Evolutionary conservation across 1,140 invertebrate genomes (phyloP), one percentile per base, ranked within the genome.

Genomic region (Holcopasites calliopsidis): DNA sequence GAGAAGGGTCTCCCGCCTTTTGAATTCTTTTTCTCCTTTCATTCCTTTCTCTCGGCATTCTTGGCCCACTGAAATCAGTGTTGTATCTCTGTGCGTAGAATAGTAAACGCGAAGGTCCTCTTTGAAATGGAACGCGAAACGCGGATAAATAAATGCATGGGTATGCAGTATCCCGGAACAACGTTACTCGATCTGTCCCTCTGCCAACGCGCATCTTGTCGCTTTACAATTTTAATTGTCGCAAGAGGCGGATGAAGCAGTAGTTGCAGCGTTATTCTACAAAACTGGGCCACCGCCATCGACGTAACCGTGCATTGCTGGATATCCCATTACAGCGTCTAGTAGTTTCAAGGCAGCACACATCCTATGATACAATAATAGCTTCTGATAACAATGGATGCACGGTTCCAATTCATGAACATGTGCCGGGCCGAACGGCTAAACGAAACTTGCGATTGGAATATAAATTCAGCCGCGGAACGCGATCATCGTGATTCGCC

Each of bases 211-310:
- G 3, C 60, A 38, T 47, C 26, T 8, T 35, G 35, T 33, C 28
- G 52, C 38, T n/a, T 35, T 44, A 44, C 49, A 47, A 55, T 57
- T 55, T 35, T 44, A 65, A 65, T 74, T 66, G 42, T 26, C 70
- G 10, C 23, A 13, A 18, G 16, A 52, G 69, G 33, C 18, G 18
- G 44, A 47, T n/a, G 44, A 47, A 47, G 3, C n/a, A n/a, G 42
- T 4, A 2, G 42, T 50, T 61, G 31, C 44, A 47, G 38, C 38
- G 3, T 26, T 28, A 62, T 65, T 74, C 55, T 40, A 18, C 38
- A 28, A 31, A 74, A 66, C 71, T 74, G 31, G 50, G 61, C 38
- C 71, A 74, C 21, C 28, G 50, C 10, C 54, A 73, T 73, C 70
- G 70, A 65, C 60, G 42, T 44, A 64, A 40, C 58, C 18, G 23